Conservation (phyloP, 2,888 invertebrate species). For the Candidula unifasciata region DNA sequence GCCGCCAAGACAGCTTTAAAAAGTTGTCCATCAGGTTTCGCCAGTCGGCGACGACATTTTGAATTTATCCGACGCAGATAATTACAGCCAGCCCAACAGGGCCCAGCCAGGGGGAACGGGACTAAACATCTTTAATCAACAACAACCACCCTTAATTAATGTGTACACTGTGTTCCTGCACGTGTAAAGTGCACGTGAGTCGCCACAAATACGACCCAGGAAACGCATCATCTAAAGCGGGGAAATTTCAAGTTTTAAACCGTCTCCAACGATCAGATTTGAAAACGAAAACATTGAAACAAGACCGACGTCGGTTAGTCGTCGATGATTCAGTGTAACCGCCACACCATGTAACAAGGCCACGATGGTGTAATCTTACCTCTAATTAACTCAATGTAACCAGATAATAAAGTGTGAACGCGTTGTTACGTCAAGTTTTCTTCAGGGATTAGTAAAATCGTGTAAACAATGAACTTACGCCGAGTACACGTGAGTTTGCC, state of each 20-base stretch:
- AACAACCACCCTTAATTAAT: too few relatives aligned
- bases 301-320: background rate
- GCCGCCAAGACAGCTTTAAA: background rate
- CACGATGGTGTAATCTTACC: too few relatives aligned
- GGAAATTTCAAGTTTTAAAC: slow-evolving; percentile 6
- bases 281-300: slow-evolving; percentile 31
- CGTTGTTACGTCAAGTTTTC: slow-evolving; percentile 13
- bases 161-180: background rate
- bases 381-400: too few relatives aligned
- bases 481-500: slow-evolving; percentile 19
- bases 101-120: too few relatives aligned
- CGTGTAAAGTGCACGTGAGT: background rate
- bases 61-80: background rate
- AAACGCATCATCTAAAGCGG: background rate
- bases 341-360: too few relatives aligned
- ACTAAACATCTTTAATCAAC: too few relatives aligned
- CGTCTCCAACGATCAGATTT: slow-evolving; percentile 16
- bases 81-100: too few relatives aligned
- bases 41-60: slow-evolving; percentile 9
- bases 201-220: background rate
- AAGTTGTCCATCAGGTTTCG: background rate
- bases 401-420: background rate
- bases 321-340: background rate
- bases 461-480: slow-evolving; percentile 43
- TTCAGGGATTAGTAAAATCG: slow-evolving; percentile 16